Percentiles rank a stretch among this genome's conserved stretches.
Conservation (phyloP, 2,888 invertebrate species). For the Chironomus tentans region DNA sequence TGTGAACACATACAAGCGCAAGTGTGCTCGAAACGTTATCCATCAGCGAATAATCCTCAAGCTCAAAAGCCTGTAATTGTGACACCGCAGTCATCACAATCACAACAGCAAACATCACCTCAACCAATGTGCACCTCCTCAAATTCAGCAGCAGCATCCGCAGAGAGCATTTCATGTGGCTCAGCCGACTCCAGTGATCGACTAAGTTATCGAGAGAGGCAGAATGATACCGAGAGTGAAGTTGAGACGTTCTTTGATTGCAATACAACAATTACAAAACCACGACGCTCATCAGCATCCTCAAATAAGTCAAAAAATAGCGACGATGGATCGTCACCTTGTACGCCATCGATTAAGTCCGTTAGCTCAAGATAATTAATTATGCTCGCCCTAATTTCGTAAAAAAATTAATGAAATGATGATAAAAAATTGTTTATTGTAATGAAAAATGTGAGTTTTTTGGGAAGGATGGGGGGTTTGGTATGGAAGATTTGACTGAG, state of each 20-base stretch:
- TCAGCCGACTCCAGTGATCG: constrained; percentile 26
- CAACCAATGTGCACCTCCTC: constrained; percentile 26
- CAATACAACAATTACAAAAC: constrained; percentile 21
- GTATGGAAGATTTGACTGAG: too few species aligned
- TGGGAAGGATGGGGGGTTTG: not conserved
- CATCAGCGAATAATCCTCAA: constrained; percentile 42
- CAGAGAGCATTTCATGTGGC: constrained; percentile 24
- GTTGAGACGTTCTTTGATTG: constrained; percentile 25
- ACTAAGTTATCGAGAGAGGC: constrained; percentile 18
- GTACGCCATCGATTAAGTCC: constrained; percentile 22
- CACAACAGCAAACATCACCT: not conserved
- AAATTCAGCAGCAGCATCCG: constrained; percentile 16
- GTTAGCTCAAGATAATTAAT: constrained; percentile 28
- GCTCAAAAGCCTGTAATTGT: constrained; percentile 29
- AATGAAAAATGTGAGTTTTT: not conserved
- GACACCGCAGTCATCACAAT: not conserved
- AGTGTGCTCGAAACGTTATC: constrained; percentile 51
- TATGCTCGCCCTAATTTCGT: not conserved
- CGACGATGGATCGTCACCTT: not conserved
- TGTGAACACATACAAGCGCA: constrained; percentile 94
- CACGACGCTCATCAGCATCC: constrained; percentile 15
- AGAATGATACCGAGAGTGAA: constrained; percentile 23
- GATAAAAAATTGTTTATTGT: not conserved
- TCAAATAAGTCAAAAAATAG: constrained; percentile 20
- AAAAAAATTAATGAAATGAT: not conserved